These are phyloP conservation scores for Dascyllus trimaculatus DNA, from an alignment of 2,113 vertebrate genomes.

Conservation along the genomic window DNA sequence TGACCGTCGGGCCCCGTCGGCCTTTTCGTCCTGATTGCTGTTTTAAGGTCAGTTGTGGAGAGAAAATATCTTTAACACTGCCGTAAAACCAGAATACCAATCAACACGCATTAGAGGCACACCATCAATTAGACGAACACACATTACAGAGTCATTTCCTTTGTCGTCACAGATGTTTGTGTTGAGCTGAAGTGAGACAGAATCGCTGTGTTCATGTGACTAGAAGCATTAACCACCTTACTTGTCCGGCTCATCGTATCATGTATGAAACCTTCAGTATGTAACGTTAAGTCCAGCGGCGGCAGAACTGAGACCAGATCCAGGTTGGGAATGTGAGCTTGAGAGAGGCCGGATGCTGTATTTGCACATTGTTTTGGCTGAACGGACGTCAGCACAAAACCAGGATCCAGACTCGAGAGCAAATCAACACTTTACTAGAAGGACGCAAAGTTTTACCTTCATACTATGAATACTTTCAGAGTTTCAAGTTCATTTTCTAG, in stretches of 20 bases:
- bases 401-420: neutral
- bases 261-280: constrained; percentile 16
- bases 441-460: neutral
- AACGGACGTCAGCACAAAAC: neutral
- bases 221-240: constrained; percentile 56
- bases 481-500: too few relatives aligned
- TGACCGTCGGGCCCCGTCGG: neutral
- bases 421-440: constrained; percentile 27
- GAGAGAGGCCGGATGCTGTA: neutral
- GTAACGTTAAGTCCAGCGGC: neutral
- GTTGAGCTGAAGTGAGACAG: constrained; percentile 21
- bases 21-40: neutral
- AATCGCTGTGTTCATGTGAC: constrained; percentile 32
- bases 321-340: neutral
- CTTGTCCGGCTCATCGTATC: constrained; percentile 79
- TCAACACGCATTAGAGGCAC: neutral
- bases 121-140: neutral
- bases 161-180: constrained; percentile 83
- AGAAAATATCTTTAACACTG: constrained; percentile 61
- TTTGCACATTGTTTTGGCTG: constrained; percentile 3
- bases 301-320: neutral
- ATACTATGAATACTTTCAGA: too few relatives aligned
- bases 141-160: constrained; percentile 22
- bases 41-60: constrained; percentile 36
- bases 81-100: constrained; percentile 18